These are phyloP conservation scores for Tenthredo scrophulariae DNA, from an alignment of 2,888 invertebrate species.

Conservation along the genomic window DNA sequence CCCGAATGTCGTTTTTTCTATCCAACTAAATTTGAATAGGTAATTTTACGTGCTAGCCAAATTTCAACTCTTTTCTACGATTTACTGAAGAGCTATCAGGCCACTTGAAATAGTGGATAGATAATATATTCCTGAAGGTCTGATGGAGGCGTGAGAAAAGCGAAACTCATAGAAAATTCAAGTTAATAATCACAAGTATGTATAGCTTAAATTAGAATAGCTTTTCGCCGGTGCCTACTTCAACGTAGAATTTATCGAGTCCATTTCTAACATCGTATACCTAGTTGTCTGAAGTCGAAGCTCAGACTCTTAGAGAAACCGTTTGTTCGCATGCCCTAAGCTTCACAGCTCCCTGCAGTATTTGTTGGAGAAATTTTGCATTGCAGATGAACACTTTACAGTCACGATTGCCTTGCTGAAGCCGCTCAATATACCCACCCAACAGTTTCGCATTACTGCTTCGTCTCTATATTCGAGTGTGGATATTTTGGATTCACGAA, in stretches of 20 bases:
- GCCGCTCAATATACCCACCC: conserved; percentile 5
- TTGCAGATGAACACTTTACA: conserved; percentile 16
- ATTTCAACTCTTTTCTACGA: background rate
- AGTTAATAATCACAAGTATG: background rate
- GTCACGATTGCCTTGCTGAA: background rate
- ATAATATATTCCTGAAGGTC: background rate
- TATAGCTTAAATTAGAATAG: background rate
- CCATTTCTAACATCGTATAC: conserved; percentile 24
- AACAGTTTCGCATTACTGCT: conserved; percentile 3
- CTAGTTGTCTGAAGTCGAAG: background rate
- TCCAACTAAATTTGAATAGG: conserved; percentile 12
- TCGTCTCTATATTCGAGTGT: background rate
- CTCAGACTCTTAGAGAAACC: conserved; percentile 13
- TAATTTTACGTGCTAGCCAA: background rate
- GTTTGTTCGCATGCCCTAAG: conserved; percentile 33
- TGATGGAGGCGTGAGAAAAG: background rate
- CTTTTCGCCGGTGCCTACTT: background rate
- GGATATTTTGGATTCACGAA: background rate
- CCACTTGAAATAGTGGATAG: background rate
- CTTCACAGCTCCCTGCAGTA: conserved; percentile 21
- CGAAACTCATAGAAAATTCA: conserved; percentile 27
- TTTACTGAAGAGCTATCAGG: background rate
- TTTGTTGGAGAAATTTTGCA: conserved; percentile 34
- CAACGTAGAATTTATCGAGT: background rate
- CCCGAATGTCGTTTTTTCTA: conserved; percentile 20